These are phyloP conservation scores for Henricia sp. DNA, from an alignment of 53 echinoderm and acorn worm genomes.

Conservation along the genomic window DNA sequence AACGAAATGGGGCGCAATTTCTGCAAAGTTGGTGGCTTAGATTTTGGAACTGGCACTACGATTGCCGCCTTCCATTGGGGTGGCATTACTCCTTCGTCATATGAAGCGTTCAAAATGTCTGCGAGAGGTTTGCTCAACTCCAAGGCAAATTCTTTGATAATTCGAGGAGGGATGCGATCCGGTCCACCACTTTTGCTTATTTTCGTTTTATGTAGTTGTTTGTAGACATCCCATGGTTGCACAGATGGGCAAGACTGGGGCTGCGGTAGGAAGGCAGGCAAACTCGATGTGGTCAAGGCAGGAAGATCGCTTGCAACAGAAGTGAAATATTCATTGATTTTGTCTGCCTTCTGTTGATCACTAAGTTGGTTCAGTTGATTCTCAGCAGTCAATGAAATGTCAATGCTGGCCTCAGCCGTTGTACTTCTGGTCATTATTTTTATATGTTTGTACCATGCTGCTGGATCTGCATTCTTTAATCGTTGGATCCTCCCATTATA, in stretches of 20 bases:
- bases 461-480: constrained; percentile 37
- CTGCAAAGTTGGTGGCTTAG: neutral
- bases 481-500: constrained; percentile 31
- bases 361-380: neutral
- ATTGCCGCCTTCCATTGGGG: constrained; percentile 35
- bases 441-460: constrained; percentile 47
- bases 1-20: constrained; percentile 34
- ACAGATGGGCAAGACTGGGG: constrained; percentile 15
- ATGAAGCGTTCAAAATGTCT: constrained; percentile 27
- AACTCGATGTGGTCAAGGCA: neutral
- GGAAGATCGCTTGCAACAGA: constrained; percentile 10
- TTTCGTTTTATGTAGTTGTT: constrained; percentile 17
- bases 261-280: constrained; percentile 26
- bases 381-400: neutral
- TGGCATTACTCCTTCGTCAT: constrained; percentile 17
- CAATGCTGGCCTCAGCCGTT: neutral
- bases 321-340: constrained; percentile 27
- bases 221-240: constrained; percentile 33
- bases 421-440: constrained; percentile 24
- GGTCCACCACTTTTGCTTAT: constrained; percentile 5
- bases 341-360: constrained; percentile 8
- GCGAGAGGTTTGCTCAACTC: constrained; percentile 30
- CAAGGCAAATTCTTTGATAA: constrained; percentile 35
- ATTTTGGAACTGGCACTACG: constrained; percentile 17
- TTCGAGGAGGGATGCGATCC: neutral